Conservation (phyloP, 2,888 invertebrate species). For the Drosophila siamana region DNA sequence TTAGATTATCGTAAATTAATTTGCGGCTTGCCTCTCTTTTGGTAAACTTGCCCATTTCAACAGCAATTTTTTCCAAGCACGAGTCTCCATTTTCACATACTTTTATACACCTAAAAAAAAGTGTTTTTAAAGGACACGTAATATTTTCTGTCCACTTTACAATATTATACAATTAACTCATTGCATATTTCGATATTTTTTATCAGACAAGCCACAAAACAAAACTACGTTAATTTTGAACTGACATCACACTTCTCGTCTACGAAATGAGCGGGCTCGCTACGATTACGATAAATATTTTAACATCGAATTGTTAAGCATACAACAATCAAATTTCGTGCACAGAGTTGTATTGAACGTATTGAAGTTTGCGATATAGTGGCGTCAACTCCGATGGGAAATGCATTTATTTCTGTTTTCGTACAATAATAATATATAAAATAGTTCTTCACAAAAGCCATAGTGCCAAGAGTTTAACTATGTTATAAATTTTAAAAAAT, state of each 20-base stretch:
- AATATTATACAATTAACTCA: not conserved
- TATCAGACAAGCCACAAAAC: not conserved
- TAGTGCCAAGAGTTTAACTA: too few relatives aligned
- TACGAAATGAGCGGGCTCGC: not conserved
- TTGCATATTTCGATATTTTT: not conserved
- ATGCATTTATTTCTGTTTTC: too few relatives aligned
- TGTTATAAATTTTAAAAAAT: too few relatives aligned
- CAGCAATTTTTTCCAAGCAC: not conserved
- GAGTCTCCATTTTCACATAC: not conserved
- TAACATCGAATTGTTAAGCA: not conserved
- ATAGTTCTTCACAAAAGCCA: too few relatives aligned
- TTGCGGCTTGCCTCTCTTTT: not conserved
- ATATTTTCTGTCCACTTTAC: not conserved
- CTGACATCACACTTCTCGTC: not conserved
- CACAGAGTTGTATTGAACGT: not conserved
- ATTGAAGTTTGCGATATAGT: too few relatives aligned
- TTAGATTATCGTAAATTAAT: not conserved
- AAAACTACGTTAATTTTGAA: not conserved
- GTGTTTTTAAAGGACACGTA: not conserved
- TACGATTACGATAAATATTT: not conserved
- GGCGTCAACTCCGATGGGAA: too few relatives aligned
- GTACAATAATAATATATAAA: too few relatives aligned
- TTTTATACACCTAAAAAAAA: not conserved
- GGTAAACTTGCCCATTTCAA: not conserved
- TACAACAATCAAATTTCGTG: not conserved